phyloP scores from a whole-genome alignment of 2,797 vertebrate genomes.

The Propithecus deckenii region DNA sequence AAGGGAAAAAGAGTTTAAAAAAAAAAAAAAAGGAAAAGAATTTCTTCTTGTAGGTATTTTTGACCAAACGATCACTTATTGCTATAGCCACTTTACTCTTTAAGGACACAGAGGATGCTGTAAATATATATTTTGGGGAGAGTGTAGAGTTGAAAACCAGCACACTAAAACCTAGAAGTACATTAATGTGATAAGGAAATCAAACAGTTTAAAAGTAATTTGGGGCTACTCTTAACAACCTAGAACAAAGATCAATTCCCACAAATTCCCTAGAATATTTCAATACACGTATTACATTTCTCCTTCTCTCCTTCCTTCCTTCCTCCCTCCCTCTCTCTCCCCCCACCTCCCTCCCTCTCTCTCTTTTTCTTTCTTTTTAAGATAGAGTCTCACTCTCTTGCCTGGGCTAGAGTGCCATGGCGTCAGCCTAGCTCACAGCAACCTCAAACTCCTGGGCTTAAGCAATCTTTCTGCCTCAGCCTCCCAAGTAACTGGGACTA shows the following conservation, averaged over 20 bases:
- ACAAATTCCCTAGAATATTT: not conserved
- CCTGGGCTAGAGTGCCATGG: no score
- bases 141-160: not conserved
- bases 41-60: not conserved
- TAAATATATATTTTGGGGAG: not conserved
- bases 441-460: no score
- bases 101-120: not conserved
- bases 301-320: not conserved
- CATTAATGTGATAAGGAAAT: not conserved
- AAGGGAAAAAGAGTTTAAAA: no score
- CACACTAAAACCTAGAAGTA: not conserved
- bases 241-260: not conserved
- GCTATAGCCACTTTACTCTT: not conserved
- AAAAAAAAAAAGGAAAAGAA: not conserved
- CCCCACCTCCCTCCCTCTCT: no score
- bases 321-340: no score
- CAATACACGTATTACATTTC: not conserved
- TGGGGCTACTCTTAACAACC: conserved; percentile 6
- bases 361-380: no score
- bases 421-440: no score
- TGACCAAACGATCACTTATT: not conserved
- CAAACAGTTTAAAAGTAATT: conserved; percentile 5
- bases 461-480: no score
- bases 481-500: no score
- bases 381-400: no score